Evolutionary conservation across 2,888 invertebrate species (phyloP).

Genomic region (Arctia plantaginis): DNA sequence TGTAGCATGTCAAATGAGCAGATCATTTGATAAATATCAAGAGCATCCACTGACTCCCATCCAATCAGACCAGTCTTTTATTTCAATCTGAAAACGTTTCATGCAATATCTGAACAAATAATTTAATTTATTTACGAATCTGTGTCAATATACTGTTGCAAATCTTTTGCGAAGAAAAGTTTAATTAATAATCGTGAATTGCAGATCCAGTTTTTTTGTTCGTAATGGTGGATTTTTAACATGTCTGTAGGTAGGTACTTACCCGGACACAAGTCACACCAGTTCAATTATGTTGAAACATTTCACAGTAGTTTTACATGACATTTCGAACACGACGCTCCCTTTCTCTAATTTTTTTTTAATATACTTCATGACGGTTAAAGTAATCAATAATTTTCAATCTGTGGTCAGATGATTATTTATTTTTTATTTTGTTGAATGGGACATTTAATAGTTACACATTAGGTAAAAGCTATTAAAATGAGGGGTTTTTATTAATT

Average conservation of each 20-base stretch:
- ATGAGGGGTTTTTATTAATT: no score
- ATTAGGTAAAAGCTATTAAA: no score
- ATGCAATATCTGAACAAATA: conserved; percentile 16
- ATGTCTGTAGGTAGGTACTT: background rate
- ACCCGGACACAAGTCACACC: conserved; percentile 20
- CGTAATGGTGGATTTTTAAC: background rate
- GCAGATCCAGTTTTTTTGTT: background rate
- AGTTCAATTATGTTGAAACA: conserved; percentile 24
- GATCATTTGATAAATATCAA: background rate
- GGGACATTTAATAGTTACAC: no score
- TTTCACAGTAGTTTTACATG: conserved; percentile 22
- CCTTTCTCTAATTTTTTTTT: conserved; percentile 32
- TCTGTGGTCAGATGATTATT: conserved; percentile 7
- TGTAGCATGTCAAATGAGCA: background rate
- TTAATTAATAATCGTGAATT: background rate
- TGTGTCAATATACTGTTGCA: conserved; percentile 17
- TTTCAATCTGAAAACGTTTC: background rate
- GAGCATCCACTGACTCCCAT: background rate
- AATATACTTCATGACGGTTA: conserved; percentile 19
- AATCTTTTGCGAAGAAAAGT: background rate
- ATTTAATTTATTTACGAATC: conserved; percentile 10
- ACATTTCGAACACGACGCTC: conserved; percentile 32
- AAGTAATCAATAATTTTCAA: conserved; percentile 14
- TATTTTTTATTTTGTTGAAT: no score
- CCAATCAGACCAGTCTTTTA: background rate